Evolutionary conservation across 35 echinoderm and acorn worm genomes (phyloP).

Genomic region (Anneissia japonica): DNA sequence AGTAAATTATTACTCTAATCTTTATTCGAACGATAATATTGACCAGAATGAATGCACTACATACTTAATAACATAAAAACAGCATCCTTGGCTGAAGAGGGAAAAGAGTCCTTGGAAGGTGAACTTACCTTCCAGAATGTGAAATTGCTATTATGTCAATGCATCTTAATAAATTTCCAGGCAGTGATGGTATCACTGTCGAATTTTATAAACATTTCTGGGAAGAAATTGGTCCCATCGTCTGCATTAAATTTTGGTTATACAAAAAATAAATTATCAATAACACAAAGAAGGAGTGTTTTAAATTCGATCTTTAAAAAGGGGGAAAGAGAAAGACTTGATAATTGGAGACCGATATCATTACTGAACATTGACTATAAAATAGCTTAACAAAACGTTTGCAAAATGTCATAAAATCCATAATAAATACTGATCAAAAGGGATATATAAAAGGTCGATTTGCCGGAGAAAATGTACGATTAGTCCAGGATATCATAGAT

Average conservation of each 20-base stretch:
- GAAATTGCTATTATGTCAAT: too few species aligned
- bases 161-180: too few species aligned
- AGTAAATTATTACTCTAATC: too few species aligned
- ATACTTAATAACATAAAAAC: too few species aligned
- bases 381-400: background rate
- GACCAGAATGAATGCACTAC: too few species aligned
- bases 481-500: background rate
- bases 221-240: too few species aligned
- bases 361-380: constrained; percentile 2
- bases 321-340: background rate
- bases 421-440: background rate
- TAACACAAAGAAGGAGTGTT: background rate
- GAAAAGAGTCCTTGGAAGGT: too few species aligned
- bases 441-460: background rate
- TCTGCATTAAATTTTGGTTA: background rate
- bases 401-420: background rate
- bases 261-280: background rate
- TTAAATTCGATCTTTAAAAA: background rate
- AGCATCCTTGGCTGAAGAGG: too few species aligned
- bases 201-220: too few species aligned
- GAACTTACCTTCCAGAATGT: too few species aligned
- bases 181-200: too few species aligned
- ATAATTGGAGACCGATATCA: constrained; percentile 12
- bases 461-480: background rate
- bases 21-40: too few species aligned